Evolutionary conservation across 2,888 invertebrate genomes (phyloP).

Genomic region (Invenusta paracnida): DNA sequence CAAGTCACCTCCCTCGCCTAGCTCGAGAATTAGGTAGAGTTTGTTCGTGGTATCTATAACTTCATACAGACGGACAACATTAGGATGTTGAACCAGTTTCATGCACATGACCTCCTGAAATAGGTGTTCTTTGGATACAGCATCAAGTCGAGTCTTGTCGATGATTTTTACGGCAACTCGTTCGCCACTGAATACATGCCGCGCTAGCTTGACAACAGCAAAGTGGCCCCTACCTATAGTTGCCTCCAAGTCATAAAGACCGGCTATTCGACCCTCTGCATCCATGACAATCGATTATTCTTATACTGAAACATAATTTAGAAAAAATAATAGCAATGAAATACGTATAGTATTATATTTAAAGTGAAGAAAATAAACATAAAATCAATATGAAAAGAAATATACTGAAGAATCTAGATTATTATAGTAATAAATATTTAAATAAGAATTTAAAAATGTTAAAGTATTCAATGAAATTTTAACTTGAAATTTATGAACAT

Average conservation of each 20-base stretch:
- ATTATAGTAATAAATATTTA: no score
- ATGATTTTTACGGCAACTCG: conserved; percentile 95
- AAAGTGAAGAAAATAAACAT: no score
- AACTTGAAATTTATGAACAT: no score
- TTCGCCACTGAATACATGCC: conserved; percentile 97
- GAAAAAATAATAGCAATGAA: no score
- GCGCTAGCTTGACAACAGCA: conserved; percentile 92
- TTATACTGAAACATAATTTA: neutral
- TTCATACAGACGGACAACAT: conserved; percentile 94
- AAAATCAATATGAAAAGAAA: no score
- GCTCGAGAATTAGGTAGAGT: conserved; percentile 78
- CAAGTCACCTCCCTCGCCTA: conserved; percentile 95
- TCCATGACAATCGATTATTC: neutral
- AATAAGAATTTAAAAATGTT: no score
- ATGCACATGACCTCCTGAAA: conserved; percentile 83
- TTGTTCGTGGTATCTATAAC: conserved; percentile 98
- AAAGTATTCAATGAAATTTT: no score
- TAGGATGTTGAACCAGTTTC: conserved; percentile 98
- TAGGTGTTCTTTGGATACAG: conserved; percentile 86
- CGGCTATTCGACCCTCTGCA: conserved; percentile 60
- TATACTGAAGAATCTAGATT: no score
- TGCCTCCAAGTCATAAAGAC: conserved; percentile 91
- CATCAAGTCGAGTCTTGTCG: conserved; percentile 94
- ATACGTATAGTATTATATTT: no score
- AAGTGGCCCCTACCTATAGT: conserved; percentile 96